Evolutionary conservation across 2,797 vertebrate species (phyloP), one percentile per base, ranked within the genome.

Genomic region (Coluber constrictor): DNA sequence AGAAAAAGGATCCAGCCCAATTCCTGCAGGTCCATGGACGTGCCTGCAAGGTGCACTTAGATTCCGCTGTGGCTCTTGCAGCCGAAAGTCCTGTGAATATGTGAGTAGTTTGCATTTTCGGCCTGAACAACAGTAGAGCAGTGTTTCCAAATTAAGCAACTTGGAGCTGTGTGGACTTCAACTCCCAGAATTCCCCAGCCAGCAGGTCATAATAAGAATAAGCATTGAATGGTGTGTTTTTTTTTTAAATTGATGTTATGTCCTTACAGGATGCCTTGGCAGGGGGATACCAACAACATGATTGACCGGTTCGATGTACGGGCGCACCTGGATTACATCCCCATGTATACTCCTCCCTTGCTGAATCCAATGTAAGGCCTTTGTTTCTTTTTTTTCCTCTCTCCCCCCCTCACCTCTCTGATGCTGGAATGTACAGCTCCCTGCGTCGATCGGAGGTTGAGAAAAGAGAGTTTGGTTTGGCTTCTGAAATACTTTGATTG

Each of bases 1-100:
- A 99, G 99, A 99, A 99, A 98, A 99, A 99, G 96, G 99, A 99
- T 96, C 99, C 99, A 0, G 99, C 99, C n/a, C 99, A 99, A 98
- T 99, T 99, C 96, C 98, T 99, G 59, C 99, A 99, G 96, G 99
- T 99, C n/a, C 99, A 99, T 3, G 99, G 99, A 54, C 97, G 99
- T n/a, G 98, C 98, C n/a, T 99, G 99, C 96, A 99, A 99, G 96
- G 98, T 99, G 66, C 98, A 99, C 93, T 97, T 99, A 95, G 99
- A 99, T 96, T 98, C 99, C 1, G 99, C 99, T 0, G 99, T 99
- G 3, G 99, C 99, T 0, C 93, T 99, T 92, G 99, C 99, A 0
- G 99, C 99, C 10, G 99, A 99, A 96, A 99, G 99, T 92, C 99
- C 99, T 0, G 98, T 99, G 91, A 99, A 99, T 97, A 99, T 99